These are phyloP conservation scores for Campylomormyrus numenius DNA, from an alignment of 2,113 vertebrate genomes.

Conservation along the genomic window DNA sequence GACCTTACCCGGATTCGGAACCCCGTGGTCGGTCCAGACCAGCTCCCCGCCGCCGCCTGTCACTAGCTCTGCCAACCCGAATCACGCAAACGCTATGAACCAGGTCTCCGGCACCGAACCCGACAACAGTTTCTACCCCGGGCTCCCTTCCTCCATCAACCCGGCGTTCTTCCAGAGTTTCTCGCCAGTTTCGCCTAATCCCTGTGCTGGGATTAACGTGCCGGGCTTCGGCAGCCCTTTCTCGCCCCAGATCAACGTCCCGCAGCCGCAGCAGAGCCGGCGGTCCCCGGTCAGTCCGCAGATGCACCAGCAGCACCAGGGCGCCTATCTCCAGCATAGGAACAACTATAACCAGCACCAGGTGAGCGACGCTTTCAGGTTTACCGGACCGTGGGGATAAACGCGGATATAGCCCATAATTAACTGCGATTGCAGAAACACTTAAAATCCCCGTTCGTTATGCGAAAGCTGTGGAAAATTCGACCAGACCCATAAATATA, in stretches of 20 bases:
- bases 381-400: neutral
- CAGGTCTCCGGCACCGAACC: conserved; percentile 73
- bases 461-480: neutral
- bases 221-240: conserved; percentile 77
- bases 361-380: conserved; percentile 55
- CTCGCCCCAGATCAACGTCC: conserved; percentile 80
- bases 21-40: conserved; percentile 90
- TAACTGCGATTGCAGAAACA: neutral
- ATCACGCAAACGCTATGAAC: conserved; percentile 60
- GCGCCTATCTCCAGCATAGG: conserved; percentile 81
- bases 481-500: neutral
- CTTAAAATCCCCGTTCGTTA: neutral
- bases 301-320: conserved; percentile 70
- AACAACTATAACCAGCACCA: conserved; percentile 89
- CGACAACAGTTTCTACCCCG: conserved; percentile 83
- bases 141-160: conserved; percentile 83
- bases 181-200: conserved; percentile 76
- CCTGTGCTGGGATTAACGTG: conserved; percentile 74
- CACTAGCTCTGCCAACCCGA: conserved; percentile 47
- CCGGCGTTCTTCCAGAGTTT: conserved; percentile 91
- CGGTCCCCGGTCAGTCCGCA: conserved; percentile 83
- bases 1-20: conserved; percentile 79
- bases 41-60: conserved; percentile 74
- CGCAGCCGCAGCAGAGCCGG: conserved; percentile 74
- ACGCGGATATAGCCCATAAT: neutral